A percentile compares a stretch with the other conserved stretches of the same genome.
Evolutionary conservation across 1,140 invertebrate genomes (phyloP).

Genomic region (Drosophila pseudoananassae): DNA sequence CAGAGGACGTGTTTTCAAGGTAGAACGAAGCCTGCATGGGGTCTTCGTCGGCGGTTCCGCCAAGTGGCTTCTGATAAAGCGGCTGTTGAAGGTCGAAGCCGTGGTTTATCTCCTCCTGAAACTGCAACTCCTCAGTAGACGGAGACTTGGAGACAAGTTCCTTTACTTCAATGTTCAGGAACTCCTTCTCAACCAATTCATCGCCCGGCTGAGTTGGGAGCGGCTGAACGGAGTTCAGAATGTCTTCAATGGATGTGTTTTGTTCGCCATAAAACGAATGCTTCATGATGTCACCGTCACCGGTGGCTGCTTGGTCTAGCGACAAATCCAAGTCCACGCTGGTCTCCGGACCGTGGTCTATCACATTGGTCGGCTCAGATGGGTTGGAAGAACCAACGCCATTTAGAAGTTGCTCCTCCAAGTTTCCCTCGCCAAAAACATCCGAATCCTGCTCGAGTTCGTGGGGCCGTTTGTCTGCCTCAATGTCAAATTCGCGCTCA

Average conservation of each 20-base stretch:
- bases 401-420: slow-evolving; percentile 39
- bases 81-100: slow-evolving; percentile 17
- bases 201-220: slow-evolving; percentile 50
- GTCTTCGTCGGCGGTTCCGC: slow-evolving; percentile 36
- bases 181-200: slow-evolving; percentile 58
- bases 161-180: slow-evolving; percentile 75
- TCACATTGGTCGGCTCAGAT: slow-evolving; percentile 21
- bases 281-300: slow-evolving; percentile 64
- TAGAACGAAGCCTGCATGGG: slow-evolving; percentile 80
- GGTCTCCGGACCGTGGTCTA: slow-evolving; percentile 76
- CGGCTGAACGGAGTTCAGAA: slow-evolving; percentile 77
- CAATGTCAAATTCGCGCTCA: slow-evolving; percentile 67
- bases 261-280: slow-evolving; percentile 60
- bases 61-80: slow-evolving; percentile 44
- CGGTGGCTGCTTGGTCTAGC: slow-evolving; percentile 14
- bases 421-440: slow-evolving; percentile 32
- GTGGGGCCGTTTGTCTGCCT: slow-evolving; percentile 70
- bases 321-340: slow-evolving; percentile 67
- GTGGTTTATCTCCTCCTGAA: slow-evolving; percentile 21
- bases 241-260: slow-evolving; percentile 68
- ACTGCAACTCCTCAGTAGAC: slow-evolving; percentile 76
- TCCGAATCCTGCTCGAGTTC: slow-evolving; percentile 68
- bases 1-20: slow-evolving; percentile 64
- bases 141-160: slow-evolving; percentile 73
- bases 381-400: slow-evolving; percentile 12